Evolutionary conservation across 1,140 invertebrate genomes (phyloP).

Genomic region (Zaprionus tsacasi): DNA sequence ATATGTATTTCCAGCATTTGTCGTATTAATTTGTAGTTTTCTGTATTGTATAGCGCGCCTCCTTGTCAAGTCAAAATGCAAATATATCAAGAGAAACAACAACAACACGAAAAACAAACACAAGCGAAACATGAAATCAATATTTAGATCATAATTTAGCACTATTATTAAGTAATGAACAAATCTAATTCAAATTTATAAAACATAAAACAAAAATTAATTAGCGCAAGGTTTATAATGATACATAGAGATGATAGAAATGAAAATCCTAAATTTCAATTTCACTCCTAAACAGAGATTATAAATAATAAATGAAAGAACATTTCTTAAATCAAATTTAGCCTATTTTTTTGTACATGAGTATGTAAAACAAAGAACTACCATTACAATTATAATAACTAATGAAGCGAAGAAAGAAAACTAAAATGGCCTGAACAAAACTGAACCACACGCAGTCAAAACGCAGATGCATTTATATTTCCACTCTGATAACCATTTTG

Average conservation of each 20-base stretch:
- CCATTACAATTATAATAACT: constrained; percentile 22
- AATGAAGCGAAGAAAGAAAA: constrained; percentile 15
- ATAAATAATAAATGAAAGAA: constrained; percentile 68
- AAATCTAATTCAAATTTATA: constrained; percentile 48
- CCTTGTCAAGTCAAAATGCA: constrained; percentile 41
- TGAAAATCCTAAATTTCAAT: constrained; percentile 70
- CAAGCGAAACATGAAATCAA: constrained; percentile 48
- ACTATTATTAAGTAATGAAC: constrained; percentile 74
- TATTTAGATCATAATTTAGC: constrained; percentile 80
- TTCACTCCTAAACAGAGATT: constrained; percentile 73
- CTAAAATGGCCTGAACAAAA: constrained; percentile 47
- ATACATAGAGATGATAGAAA: constrained; percentile 42
- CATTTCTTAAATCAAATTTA: constrained; percentile 75
- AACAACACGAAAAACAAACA: constrained; percentile 6
- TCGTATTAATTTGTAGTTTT: constrained; percentile 47
- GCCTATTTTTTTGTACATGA: constrained; percentile 78
- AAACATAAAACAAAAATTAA: constrained; percentile 35
- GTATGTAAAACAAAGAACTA: constrained; percentile 17
- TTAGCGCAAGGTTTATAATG: constrained; percentile 71
- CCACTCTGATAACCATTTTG: constrained; percentile 67
- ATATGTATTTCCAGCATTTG: constrained; percentile 63
- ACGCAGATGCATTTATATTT: constrained; percentile 80
- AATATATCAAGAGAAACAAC: constrained; percentile 59
- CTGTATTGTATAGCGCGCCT: constrained; percentile 51
- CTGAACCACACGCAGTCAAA: constrained; percentile 54